Conservation (phyloP, 2,888 invertebrate genomes). For the Noctua janthe region DNA sequence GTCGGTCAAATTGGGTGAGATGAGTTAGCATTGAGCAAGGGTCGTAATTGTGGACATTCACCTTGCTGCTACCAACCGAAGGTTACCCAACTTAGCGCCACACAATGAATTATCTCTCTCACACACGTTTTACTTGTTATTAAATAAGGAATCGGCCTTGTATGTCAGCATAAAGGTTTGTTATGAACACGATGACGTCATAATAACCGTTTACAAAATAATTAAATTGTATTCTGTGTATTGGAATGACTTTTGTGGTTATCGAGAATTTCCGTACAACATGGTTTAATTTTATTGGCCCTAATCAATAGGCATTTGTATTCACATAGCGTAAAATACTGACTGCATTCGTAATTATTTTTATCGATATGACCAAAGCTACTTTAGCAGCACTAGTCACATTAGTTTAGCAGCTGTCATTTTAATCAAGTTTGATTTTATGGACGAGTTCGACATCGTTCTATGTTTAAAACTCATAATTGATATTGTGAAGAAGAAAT, state of each 20-base stretch:
- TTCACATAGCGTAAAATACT: background rate
- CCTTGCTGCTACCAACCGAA: conserved; percentile 55
- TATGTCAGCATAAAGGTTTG: conserved; percentile 39
- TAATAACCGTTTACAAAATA: conserved; percentile 28
- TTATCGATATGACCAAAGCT: background rate
- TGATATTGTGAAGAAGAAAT: background rate
- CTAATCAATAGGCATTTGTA: background rate
- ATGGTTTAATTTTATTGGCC: background rate
- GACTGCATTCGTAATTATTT: background rate
- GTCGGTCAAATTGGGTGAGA: conserved; percentile 60
- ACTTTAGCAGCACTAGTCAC: background rate
- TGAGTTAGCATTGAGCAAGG: conserved; percentile 55
- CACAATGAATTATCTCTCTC: conserved; percentile 47
- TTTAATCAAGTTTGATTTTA: background rate
- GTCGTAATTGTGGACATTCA: conserved; percentile 60
- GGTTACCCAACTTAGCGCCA: conserved; percentile 55
- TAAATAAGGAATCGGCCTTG: conserved; percentile 57
- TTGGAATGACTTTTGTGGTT: conserved; percentile 8
- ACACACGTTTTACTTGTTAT: conserved; percentile 47
- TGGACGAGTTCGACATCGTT: background rate
- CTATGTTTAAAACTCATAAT: background rate
- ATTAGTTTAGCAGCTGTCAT: background rate
- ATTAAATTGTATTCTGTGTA: conserved; percentile 26
- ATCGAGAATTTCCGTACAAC: conserved; percentile 5
- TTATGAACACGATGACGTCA: conserved; percentile 44